Conservation (phyloP, 2,113 vertebrate genomes). For the Rhadina sibilatrix region DNA sequence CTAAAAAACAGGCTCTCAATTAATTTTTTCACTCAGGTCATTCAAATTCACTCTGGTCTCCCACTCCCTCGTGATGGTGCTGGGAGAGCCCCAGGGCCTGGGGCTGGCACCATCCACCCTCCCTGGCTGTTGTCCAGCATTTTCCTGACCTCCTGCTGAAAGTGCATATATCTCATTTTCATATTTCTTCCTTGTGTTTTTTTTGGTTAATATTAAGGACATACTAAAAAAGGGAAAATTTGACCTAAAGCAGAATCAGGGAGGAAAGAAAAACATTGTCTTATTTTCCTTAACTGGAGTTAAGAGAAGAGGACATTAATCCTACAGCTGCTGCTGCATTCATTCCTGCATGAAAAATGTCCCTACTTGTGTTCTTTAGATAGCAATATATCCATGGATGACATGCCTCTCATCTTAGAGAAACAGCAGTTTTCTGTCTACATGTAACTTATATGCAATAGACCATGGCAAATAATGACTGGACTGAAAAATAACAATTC, state of each 20-base stretch:
- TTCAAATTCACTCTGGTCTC: not conserved
- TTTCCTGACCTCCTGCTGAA: not conserved
- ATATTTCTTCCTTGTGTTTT: not conserved
- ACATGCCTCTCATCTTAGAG: not conserved
- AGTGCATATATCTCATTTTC: not conserved
- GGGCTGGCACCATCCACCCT: not conserved
- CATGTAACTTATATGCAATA: not conserved
- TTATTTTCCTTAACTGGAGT: not conserved
- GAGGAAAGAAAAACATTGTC: not conserved
- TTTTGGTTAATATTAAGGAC: not conserved
- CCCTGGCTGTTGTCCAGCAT: not conserved
- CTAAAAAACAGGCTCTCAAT: not conserved
- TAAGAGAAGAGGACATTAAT: not conserved
- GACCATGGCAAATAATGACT: fast-evolving
- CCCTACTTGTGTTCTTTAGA: not conserved
- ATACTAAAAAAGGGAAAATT: not conserved
- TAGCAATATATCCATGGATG: not conserved
- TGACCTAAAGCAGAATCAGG: not conserved
- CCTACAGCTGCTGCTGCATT: not conserved
- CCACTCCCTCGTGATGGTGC: too few species aligned
- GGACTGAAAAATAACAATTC: not conserved
- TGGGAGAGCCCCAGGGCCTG: not conserved
- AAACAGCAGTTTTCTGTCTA: not conserved
- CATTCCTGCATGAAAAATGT: not conserved
- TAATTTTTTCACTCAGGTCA: not conserved